Evolutionary conservation across 2,113 vertebrate genomes (phyloP).

Genomic region (Indri indri): DNA sequence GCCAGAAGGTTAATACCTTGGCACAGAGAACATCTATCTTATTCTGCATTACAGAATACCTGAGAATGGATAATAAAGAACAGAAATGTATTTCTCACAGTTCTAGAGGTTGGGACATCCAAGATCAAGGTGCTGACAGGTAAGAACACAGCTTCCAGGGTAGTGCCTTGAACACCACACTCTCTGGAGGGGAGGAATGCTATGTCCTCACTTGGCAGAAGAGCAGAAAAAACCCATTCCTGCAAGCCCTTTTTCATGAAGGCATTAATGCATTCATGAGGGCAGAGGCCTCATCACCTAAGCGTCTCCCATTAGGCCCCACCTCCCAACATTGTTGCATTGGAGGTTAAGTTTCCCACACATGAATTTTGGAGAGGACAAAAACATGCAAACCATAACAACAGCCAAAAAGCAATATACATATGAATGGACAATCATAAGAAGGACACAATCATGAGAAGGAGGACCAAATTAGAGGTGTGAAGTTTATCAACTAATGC

Average conservation of each 20-base stretch:
- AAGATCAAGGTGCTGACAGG: not conserved
- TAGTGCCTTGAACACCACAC: not conserved
- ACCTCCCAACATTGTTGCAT: not conserved
- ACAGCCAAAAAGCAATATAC: not conserved
- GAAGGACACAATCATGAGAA: not conserved
- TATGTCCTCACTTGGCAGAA: not conserved
- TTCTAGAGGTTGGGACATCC: not conserved
- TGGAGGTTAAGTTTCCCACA: not conserved
- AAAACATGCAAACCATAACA: not conserved
- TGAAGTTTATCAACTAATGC: not conserved
- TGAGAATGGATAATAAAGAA: not conserved
- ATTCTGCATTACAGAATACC: not conserved
- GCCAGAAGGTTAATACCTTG: not conserved
- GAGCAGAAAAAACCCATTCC: not conserved
- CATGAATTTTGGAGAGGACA: not conserved
- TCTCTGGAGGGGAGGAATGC: not conserved
- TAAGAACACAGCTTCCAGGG: not conserved
- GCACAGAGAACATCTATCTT: not conserved
- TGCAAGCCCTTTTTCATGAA: not conserved
- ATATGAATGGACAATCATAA: not conserved
- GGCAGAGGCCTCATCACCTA: not conserved
- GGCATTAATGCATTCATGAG: not conserved
- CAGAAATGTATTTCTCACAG: not conserved
- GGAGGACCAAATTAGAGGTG: not conserved
- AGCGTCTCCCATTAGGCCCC: rapidly evolving